Percentiles rank a stretch among this genome's conserved stretches.
phyloP scores from a whole-genome alignment of 2,113 vertebrate species.

The Anas platyrhynchos region DNA sequence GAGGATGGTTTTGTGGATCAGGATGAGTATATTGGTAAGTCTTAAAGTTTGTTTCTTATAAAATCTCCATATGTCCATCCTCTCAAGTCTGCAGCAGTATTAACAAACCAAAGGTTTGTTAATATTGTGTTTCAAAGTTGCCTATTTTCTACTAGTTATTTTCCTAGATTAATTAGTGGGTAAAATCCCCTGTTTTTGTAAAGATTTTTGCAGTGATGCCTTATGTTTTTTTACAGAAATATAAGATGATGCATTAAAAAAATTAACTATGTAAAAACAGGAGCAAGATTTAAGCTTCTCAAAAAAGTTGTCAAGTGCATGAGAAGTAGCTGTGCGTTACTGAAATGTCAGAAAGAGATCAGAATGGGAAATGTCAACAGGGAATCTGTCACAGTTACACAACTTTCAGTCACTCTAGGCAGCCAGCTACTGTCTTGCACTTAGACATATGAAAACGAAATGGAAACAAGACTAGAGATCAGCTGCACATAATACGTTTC shows the following conservation, averaged over 20 bases:
- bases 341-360: neutral
- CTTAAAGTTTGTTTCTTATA: neutral
- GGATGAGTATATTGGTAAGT: constrained; percentile 95
- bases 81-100: neutral
- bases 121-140: neutral
- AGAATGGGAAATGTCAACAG: neutral
- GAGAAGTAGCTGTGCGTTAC: neutral
- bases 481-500: neutral
- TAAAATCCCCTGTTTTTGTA: neutral
- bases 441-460: neutral
- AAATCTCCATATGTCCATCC: neutral
- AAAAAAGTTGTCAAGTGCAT: neutral
- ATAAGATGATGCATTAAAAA: neutral
- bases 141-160: neutral
- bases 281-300: neutral
- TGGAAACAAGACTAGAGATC: neutral
- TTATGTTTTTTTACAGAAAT: neutral
- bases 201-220: neutral
- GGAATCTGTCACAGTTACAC: neutral
- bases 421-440: neutral
- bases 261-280: neutral
- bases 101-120: neutral
- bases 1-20: constrained; percentile 93
- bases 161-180: neutral
- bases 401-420: neutral